These are phyloP conservation scores for Elachura formosa DNA, from an alignment of 2,113 vertebrate genomes.

Conservation along the genomic window DNA sequence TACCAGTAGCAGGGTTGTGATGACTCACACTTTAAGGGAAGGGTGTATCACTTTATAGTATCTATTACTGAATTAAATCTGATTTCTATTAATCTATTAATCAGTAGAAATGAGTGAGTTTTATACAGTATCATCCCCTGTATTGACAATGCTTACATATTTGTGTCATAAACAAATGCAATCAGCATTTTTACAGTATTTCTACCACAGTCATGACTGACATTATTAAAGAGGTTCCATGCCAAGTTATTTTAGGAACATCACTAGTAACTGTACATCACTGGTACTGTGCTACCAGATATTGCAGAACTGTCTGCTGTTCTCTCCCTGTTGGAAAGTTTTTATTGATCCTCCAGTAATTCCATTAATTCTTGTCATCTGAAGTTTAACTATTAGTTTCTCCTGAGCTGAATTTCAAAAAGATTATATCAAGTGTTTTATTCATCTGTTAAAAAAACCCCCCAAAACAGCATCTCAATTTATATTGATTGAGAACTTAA, in stretches of 20 bases:
- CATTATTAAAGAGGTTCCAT: background rate
- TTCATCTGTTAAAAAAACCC: background rate
- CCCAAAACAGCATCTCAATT: background rate
- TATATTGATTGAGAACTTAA: background rate
- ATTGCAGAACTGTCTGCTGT: background rate
- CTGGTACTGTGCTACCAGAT: background rate
- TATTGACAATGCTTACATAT: background rate
- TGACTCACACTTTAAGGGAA: background rate
- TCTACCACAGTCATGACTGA: background rate
- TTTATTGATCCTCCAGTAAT: background rate
- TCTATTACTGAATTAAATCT: background rate
- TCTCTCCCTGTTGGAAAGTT: background rate
- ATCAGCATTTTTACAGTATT: background rate
- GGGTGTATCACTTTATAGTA: background rate
- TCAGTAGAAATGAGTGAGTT: background rate
- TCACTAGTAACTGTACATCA: accelerated
- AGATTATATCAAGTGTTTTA: background rate
- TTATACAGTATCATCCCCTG: background rate
- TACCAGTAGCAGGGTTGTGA: background rate
- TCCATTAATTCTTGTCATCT: background rate
- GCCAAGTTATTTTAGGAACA: background rate
- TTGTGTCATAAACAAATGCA: background rate
- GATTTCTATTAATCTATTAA: background rate
- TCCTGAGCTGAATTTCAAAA: background rate
- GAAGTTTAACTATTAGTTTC: background rate